These are phyloP conservation scores for Pipistrellus pygmaeus DNA, from an alignment of 2,797 vertebrate species.

Conservation along the genomic window DNA sequence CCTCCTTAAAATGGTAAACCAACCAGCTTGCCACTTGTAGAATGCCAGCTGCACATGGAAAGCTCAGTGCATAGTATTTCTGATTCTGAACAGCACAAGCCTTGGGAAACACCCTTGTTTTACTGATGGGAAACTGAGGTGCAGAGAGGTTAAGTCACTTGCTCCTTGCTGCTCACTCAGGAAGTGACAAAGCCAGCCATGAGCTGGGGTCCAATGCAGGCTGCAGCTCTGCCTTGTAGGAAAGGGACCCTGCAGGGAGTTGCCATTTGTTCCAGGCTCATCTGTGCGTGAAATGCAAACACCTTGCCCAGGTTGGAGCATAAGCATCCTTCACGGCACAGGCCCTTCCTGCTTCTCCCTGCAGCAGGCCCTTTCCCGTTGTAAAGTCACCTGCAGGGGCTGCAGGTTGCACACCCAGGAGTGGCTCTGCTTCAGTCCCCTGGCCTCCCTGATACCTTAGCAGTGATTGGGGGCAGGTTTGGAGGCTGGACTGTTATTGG, in stretches of 20 bases:
- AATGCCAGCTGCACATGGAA: neutral
- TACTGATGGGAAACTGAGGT: neutral
- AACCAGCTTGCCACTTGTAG: neutral
- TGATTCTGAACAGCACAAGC: neutral
- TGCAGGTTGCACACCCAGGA: neutral
- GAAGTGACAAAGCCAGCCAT: neutral
- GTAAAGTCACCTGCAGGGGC: too few species aligned
- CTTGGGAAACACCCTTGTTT: neutral
- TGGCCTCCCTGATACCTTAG: neutral
- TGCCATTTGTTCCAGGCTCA: neutral
- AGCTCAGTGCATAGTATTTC: neutral
- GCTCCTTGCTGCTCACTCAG: too few species aligned
- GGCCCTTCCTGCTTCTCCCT: neutral
- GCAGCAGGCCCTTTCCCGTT: neutral
- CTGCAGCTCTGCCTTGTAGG: neutral
- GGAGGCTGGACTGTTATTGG: too few species aligned
- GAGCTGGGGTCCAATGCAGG: too few species aligned
- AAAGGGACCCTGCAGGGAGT: neutral
- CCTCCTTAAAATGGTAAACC: neutral
- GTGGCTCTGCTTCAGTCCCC: neutral
- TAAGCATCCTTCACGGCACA: too few species aligned
- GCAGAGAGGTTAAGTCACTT: neutral
- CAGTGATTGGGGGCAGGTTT: too few species aligned
- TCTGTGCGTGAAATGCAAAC: neutral
- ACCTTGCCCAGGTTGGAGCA: neutral